A percentile compares a stretch with the other conserved stretches of the same genome.
These are phyloP conservation scores for Erebia palarica DNA, from an alignment of 2,888 invertebrate genomes.

Conservation along the genomic window DNA sequence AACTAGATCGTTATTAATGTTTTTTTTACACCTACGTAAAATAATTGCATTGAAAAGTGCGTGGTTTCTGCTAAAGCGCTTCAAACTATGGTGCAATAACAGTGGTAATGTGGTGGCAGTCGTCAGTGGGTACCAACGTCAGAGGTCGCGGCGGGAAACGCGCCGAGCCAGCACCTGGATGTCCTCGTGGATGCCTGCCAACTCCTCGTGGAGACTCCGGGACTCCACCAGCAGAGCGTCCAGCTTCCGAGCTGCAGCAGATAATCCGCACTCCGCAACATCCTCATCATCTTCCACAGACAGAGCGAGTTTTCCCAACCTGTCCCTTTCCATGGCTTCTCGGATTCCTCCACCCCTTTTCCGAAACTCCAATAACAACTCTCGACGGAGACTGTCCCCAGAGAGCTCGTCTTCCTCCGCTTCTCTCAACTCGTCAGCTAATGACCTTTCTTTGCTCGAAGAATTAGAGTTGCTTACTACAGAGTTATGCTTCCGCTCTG, in stretches of 20 bases:
- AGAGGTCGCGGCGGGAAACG: conserved; percentile 65
- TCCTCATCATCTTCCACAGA: conserved; percentile 73
- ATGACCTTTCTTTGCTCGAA: conserved; percentile 53
- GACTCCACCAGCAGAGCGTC: conserved; percentile 75
- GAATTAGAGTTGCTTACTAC: conserved; percentile 29
- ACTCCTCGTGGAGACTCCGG: conserved; percentile 69
- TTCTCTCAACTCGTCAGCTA: conserved; percentile 72
- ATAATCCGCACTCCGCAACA: conserved; percentile 54
- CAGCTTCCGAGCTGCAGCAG: conserved; percentile 66
- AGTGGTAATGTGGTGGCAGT: conserved; percentile 42
- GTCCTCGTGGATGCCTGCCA: conserved; percentile 76
- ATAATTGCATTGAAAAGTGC: conserved; percentile 25
- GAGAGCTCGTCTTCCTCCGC: conserved; percentile 64
- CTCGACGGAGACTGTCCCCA: conserved; percentile 50
- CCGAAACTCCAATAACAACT: conserved; percentile 55
- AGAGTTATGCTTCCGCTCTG: conserved; percentile 33
- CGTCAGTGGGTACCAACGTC: conserved; percentile 71
- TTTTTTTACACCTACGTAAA: background rate
- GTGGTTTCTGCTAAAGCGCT: conserved; percentile 29
- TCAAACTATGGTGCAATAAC: conserved; percentile 21
- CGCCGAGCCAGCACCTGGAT: conserved; percentile 80
- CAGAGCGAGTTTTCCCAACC: conserved; percentile 69
- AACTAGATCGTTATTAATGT: background rate
- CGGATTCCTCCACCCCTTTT: conserved; percentile 54
- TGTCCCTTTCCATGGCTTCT: conserved; percentile 68